A percentile compares a stretch with the other conserved stretches of the same genome.
phyloP scores from a whole-genome alignment of 2,888 invertebrate genomes.

The Cremastinae sp. region DNA sequence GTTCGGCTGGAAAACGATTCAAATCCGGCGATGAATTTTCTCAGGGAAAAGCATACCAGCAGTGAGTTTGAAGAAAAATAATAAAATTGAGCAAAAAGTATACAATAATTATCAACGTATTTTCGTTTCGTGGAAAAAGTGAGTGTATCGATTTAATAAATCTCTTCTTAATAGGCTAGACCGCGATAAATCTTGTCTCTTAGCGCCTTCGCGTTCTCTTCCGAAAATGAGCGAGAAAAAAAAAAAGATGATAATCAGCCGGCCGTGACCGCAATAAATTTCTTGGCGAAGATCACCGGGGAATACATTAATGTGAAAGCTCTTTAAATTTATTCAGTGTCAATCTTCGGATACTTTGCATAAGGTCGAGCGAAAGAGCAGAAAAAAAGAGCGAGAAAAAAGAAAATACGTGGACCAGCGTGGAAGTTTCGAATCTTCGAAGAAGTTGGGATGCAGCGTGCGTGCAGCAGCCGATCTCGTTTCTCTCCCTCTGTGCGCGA shows the following conservation, averaged over 20 bases:
- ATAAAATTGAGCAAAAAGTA: too few species aligned
- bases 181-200: conserved; percentile 8
- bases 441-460: conserved; percentile 37
- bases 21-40: too few species aligned
- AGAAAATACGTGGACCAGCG: too few species aligned
- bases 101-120: too few species aligned
- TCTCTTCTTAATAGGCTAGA: not conserved
- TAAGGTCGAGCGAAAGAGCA: conserved; percentile 13
- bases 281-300: conserved; percentile 18
- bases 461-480: conserved; percentile 52
- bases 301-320: conserved; percentile 19
- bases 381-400: conserved; percentile 22
- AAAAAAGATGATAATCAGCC: conserved; percentile 34
- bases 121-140: too few species aligned
- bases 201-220: not conserved
- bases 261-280: conserved; percentile 45
- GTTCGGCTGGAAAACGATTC: conserved; percentile 3
- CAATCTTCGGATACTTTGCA: conserved; percentile 54
- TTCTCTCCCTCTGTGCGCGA: conserved; percentile 45
- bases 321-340: conserved; percentile 52
- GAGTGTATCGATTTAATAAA: not conserved
- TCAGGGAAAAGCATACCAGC: too few species aligned
- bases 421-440: too few species aligned
- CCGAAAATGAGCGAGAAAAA: conserved; percentile 24
- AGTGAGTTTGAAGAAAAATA: too few species aligned